Evolutionary conservation across 2,888 invertebrate species (phyloP).

Genomic region (Platypus cylindrus): DNA sequence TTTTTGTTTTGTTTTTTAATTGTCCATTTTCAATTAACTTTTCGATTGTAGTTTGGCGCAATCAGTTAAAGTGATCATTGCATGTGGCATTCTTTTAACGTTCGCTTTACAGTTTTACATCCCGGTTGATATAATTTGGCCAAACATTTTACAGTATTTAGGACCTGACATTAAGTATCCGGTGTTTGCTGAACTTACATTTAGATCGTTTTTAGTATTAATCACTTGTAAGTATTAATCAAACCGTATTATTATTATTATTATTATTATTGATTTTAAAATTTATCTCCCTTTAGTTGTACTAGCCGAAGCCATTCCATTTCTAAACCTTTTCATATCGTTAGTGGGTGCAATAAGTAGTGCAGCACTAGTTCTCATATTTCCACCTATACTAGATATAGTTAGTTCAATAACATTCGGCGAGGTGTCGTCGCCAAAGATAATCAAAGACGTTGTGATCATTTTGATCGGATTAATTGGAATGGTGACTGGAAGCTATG

Average conservation of each 20-base stretch:
- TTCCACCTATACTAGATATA: conserved; percentile 79
- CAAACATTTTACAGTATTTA: conserved; percentile 43
- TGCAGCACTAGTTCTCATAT: conserved; percentile 72
- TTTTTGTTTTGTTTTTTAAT: conserved; percentile 15
- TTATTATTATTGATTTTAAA: background rate
- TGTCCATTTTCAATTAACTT: too few species aligned
- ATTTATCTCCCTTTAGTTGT: conserved; percentile 45
- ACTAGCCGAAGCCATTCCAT: conserved; percentile 75
- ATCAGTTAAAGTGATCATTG: conserved; percentile 71
- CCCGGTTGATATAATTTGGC: conserved; percentile 82
- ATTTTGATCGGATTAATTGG: conserved; percentile 56
- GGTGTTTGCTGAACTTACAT: conserved; percentile 51
- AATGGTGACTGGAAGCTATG: conserved; percentile 62
- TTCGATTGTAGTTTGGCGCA: conserved; percentile 68
- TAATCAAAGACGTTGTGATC: conserved; percentile 47
- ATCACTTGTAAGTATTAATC: conserved; percentile 64
- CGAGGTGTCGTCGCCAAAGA: conserved; percentile 35
- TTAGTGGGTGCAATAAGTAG: conserved; percentile 85
- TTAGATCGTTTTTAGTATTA: conserved; percentile 59
- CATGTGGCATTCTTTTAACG: conserved; percentile 73
- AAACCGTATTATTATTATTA: background rate
- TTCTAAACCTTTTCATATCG: conserved; percentile 77
- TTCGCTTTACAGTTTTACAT: conserved; percentile 95
- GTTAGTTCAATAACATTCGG: conserved; percentile 52
- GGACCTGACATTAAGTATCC: conserved; percentile 43